A percentile compares a stretch with the other conserved stretches of the same genome.
Evolutionary conservation across 2,888 invertebrate genomes (phyloP).

Genomic region (Amorpha juglandis): DNA sequence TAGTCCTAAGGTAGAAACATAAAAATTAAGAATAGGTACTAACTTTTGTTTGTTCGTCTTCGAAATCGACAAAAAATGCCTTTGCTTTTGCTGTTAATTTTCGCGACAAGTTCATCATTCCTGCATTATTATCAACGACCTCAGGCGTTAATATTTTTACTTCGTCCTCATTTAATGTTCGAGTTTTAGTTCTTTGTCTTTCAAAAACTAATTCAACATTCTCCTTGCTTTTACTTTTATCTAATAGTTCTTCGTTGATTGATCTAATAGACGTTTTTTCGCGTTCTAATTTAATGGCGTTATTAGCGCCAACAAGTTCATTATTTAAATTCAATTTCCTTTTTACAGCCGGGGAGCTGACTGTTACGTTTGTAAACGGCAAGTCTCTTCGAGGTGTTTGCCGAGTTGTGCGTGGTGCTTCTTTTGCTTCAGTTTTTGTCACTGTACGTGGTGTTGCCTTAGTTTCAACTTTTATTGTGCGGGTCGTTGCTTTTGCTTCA

Average conservation of each 20-base stretch:
- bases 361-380: constrained; percentile 59
- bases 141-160: constrained; percentile 66
- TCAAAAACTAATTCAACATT: constrained; percentile 29
- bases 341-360: constrained; percentile 66
- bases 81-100: constrained; percentile 68
- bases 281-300: constrained; percentile 33
- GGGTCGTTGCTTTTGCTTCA: constrained; percentile 37
- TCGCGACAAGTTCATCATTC: constrained; percentile 63
- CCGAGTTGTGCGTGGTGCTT: constrained; percentile 35
- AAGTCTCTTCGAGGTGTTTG: constrained; percentile 39
- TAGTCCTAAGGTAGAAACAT: no score
- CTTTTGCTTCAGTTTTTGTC: constrained; percentile 32
- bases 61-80: constrained; percentile 70
- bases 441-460: constrained; percentile 4
- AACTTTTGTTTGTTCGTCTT: constrained; percentile 50
- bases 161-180: constrained; percentile 74
- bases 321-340: constrained; percentile 47
- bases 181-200: constrained; percentile 68
- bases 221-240: background rate
- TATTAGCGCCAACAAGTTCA: constrained; percentile 22
- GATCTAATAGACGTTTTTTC: constrained; percentile 31
- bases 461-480: constrained; percentile 33
- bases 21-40: constrained; percentile 23
- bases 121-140: constrained; percentile 65
- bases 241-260: constrained; percentile 18